Conservation (phyloP, 2,797 vertebrate species). For the Nannoperca australis region DNA sequence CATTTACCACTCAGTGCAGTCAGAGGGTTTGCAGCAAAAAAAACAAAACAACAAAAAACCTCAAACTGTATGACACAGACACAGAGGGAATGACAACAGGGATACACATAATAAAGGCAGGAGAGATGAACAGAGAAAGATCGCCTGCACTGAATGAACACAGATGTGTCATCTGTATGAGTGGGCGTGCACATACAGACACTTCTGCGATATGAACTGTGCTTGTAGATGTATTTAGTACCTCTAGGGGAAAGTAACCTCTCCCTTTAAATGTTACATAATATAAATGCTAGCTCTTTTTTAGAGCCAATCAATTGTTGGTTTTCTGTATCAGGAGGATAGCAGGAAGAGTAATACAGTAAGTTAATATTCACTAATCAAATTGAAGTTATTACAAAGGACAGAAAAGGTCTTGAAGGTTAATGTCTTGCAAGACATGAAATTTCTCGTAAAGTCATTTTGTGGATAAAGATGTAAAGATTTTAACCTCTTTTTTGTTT, state of each 20-base stretch:
- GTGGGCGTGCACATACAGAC: constrained; percentile 3
- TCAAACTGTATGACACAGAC: not conserved
- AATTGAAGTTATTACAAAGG: constrained; percentile 32
- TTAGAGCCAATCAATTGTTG: constrained; percentile 65
- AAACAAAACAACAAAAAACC: not conserved
- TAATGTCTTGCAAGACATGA: not conserved
- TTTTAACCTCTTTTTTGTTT: not conserved
- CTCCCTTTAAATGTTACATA: constrained; percentile 78
- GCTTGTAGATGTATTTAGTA: constrained; percentile 50
- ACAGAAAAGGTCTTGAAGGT: constrained; percentile 31
- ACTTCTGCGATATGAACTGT: constrained; percentile 25
- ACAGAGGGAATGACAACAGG: constrained; percentile 9
- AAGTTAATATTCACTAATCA: constrained; percentile 36
- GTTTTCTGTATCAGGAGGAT: constrained; percentile 41
- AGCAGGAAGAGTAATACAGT: constrained; percentile 40
- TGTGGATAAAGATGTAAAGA: not conserved
- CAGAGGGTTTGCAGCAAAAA: not conserved
- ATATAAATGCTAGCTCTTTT: constrained; percentile 49
- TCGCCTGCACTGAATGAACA: constrained; percentile 27
- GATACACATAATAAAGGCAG: constrained; percentile 8
- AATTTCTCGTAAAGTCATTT: not conserved
- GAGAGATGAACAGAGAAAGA: constrained; percentile 38
- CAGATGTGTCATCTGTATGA: constrained; percentile 28
- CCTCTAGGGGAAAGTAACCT: constrained; percentile 54
- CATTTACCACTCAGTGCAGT: constrained; percentile 43